phyloP scores from a whole-genome alignment of 2,888 invertebrate genomes.

The Xanthostigma xanthostigma region DNA sequence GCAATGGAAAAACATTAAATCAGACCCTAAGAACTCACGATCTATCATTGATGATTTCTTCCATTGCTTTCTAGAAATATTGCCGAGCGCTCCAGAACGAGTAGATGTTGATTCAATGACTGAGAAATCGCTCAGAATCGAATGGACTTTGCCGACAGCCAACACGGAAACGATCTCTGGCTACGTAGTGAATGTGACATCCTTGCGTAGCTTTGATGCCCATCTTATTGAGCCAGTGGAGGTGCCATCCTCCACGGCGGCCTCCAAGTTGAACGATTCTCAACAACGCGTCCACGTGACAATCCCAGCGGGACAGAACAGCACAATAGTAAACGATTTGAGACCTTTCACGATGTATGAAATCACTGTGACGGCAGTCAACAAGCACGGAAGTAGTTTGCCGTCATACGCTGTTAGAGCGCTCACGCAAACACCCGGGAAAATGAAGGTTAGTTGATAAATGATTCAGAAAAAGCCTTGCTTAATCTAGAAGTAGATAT shows the following conservation, averaged over 20 bases:
- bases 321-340: constrained; percentile 43
- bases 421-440: constrained; percentile 51
- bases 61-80: constrained; percentile 36
- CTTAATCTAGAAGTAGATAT: too few relatives aligned
- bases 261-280: constrained; percentile 22
- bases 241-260: constrained; percentile 14
- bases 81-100: constrained; percentile 60
- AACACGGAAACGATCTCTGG: constrained; percentile 48
- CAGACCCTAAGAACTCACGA: neutral
- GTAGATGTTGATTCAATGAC: constrained; percentile 57
- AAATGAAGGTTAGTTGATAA: constrained; percentile 27
- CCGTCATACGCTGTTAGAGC: constrained; percentile 60
- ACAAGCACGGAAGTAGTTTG: constrained; percentile 60
- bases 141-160: constrained; percentile 51
- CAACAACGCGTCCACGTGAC: constrained; percentile 30
- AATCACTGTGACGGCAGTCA: constrained; percentile 54
- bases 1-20: neutral
- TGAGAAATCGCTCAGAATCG: constrained; percentile 54
- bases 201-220: constrained; percentile 51
- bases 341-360: constrained; percentile 74
- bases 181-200: constrained; percentile 57
- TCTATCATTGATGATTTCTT: neutral
- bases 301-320: constrained; percentile 43
- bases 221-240: constrained; percentile 35
- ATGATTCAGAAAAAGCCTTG: too few relatives aligned